A percentile compares a stretch with the other conserved stretches of the same genome.
These are phyloP conservation scores for Eupsilia transversa DNA, from an alignment of 2,888 invertebrate species.

Conservation along the genomic window DNA sequence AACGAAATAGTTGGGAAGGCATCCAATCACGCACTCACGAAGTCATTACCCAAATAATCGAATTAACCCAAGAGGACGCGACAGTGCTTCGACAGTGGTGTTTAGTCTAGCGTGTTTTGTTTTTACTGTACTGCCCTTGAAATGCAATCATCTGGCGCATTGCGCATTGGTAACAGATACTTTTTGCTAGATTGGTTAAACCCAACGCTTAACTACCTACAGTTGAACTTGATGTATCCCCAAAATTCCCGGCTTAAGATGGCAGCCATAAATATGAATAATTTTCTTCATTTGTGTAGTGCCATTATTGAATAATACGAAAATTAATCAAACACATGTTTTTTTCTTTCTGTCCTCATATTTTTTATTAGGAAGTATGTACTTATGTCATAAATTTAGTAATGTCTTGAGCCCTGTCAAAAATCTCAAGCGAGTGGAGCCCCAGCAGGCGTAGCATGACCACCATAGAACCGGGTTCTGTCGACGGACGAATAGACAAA, in stretches of 20 bases:
- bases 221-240: not conserved
- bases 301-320: slow-evolving; percentile 15
- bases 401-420: no score
- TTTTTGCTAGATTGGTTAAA: not conserved
- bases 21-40: not conserved
- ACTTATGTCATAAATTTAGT: no score
- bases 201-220: not conserved
- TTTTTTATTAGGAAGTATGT: not conserved
- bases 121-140: slow-evolving; percentile 16
- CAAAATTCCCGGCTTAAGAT: not conserved
- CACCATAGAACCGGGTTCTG: no score
- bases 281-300: not conserved
- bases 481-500: no score
- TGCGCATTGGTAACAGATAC: not conserved
- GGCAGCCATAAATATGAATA: no score
- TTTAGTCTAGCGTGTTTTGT: slow-evolving; percentile 19
- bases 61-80: not conserved
- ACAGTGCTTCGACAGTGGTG: not conserved
- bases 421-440: no score
- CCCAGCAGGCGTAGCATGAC: no score
- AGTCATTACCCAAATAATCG: slow-evolving; percentile 5
- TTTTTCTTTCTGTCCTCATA: not conserved
- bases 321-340: slow-evolving; percentile 14
- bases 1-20: not conserved
- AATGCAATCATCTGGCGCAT: slow-evolving; percentile 1